Conservation (phyloP, 1,140 invertebrate genomes). For the Gryllus bimaculatus region DNA sequence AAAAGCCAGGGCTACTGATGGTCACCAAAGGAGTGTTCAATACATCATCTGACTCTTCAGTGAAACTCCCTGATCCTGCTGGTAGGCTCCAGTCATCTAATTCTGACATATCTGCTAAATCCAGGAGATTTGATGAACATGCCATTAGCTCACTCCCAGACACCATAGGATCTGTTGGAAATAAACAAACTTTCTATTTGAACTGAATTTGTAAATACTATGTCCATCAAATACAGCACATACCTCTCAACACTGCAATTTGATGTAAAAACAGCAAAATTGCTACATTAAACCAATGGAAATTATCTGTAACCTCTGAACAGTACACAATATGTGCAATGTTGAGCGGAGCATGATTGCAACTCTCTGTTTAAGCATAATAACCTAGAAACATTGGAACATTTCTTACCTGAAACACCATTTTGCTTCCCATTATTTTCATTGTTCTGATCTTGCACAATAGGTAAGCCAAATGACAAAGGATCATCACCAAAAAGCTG, state of each 20-base stretch:
- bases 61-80: background rate
- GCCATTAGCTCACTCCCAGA: constrained; percentile 8
- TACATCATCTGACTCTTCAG: background rate
- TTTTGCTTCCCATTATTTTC: background rate
- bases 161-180: background rate
- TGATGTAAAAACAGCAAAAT: background rate
- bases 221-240: background rate
- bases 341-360: too few relatives aligned
- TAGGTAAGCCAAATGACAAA: background rate
- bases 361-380: too few relatives aligned
- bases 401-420: background rate
- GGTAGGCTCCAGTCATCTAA: background rate
- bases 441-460: background rate
- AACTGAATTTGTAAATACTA: background rate
- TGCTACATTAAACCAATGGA: too few relatives aligned
- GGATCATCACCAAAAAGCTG: constrained; percentile 12
- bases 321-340: too few relatives aligned
- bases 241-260: background rate
- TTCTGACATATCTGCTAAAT: constrained; percentile 9
- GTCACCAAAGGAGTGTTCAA: constrained; percentile 11
- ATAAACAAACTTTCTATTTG: background rate
- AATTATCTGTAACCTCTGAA: too few relatives aligned
- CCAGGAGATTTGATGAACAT: constrained; percentile 10
- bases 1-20: background rate
- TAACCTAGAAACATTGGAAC: too few relatives aligned